These are phyloP conservation scores for Neria commutata DNA, from an alignment of 2,888 invertebrate genomes.

Conservation along the genomic window DNA sequence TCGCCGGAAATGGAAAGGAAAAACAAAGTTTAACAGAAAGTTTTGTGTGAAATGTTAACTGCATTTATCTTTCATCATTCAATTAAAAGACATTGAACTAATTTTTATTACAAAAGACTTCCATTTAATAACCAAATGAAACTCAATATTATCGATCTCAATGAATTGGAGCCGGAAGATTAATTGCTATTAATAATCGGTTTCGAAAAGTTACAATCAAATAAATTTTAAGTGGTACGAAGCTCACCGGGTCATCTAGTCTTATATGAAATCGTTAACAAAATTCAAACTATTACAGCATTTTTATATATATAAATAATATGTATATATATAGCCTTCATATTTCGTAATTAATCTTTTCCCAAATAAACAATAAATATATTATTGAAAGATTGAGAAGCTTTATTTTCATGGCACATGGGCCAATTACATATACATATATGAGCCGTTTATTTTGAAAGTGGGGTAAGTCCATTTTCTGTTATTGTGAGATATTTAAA, in stretches of 20 bases:
- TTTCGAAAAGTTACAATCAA: constrained; percentile 5
- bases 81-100: neutral
- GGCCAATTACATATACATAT: too few relatives aligned
- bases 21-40: too few relatives aligned
- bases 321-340: neutral
- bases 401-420: too few relatives aligned
- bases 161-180: constrained; percentile 1
- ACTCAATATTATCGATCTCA: neutral
- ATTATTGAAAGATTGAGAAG: neutral
- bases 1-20: too few relatives aligned
- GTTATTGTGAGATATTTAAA: too few relatives aligned
- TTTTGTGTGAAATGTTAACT: too few relatives aligned
- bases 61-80: neutral
- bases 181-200: neutral
- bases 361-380: neutral
- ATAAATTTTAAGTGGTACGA: constrained; percentile 3
- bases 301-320: neutral
- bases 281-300: too few relatives aligned
- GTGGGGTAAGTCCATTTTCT: too few relatives aligned
- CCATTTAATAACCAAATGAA: neutral
- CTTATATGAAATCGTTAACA: neutral
- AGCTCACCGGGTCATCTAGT: constrained; percentile 2
- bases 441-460: too few relatives aligned
- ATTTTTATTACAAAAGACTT: neutral
- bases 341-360: neutral